Base-by-base conservation (phyloP, 1,140 invertebrate species). In the Pseudomyrmex gracilis region DNA sequence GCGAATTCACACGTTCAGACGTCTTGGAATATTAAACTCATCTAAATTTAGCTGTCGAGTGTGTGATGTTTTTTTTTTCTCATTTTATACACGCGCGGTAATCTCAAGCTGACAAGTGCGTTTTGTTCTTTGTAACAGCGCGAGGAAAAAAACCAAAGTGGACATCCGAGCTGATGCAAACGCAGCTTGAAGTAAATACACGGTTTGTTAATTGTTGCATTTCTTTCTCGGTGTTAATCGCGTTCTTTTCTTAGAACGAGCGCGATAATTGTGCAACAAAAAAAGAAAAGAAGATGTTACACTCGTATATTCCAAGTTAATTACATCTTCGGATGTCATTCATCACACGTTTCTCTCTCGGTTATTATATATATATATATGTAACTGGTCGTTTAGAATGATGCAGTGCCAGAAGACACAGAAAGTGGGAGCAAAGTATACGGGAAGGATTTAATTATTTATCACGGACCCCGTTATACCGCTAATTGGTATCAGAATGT, bases 401-500 rank as follows among this genome's bases (percentile, higher is more conserved):
- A 20, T 73, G 43, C 20, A 49, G 15, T 15, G 58, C 15, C 34
- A 34, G 43, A 51, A n/a, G 12, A 20, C 45, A 15, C 34, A 43
- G 60, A 64, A 63, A 74, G 49, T 9, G 45, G 7, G 15, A 49
- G 73, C 7, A 34, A 34, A 34, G 34, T 34, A 24, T 58, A 58
- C 15, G 47, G 47, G 73, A 51, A 53, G 47, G 22, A 63, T n/a
- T 64, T 53, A 45, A 76, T 76, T 73, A 51, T 73, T 60, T 60
- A 60, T 57, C 70, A 10, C 5, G 24, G 51, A 43, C 70, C 4
- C 60, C 73, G 73, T 76, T 63, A 76, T 45, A 4, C 24, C 13
- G 47, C 47, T 76, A 76, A 76, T 64, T 76, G 60, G 47, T 47
- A 43, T 53, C 17, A 20, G 73, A 76, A 76, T 58, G 43, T 78